Evolutionary conservation across 2,797 vertebrate species (phyloP), one percentile per base, ranked within the genome.

Genomic region (Xerus rutilus): DNA sequence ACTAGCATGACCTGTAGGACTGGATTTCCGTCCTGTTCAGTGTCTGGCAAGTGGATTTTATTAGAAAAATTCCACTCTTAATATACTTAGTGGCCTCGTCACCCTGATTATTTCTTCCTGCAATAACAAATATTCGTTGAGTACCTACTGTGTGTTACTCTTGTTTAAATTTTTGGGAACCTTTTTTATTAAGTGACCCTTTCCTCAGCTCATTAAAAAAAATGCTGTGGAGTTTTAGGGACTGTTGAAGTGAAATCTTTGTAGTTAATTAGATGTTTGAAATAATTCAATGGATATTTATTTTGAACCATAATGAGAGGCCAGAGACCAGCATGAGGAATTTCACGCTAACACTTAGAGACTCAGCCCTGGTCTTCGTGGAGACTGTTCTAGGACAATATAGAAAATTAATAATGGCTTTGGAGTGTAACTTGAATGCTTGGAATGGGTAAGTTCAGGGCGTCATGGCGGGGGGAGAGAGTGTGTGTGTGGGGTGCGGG

Each of bases 21-120:
- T 81, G 49, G 77, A 70, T 52, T 76, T 52, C 8, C 52, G 25
- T 25, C 30, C 47, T 67, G 7, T 5, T 49, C 30, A 3, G 43
- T 73, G 18, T 45, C n/a, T 69, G 84, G 67, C 8, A 82, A 70
- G 35, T 47, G 32, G 11, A 89, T 95, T 82, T 89, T 64, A 78
- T 57, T n/a, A 81, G 21, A 28, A 59, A 35, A 69, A 13, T 7
- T 57, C 17, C 18, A 30, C 70, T 73, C 45, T 65, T 47, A 32
- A 70, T 52, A 32, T 28, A 28, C 30, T 1, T 23, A 10, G 32
- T 85, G 79, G 28, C 57, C 12, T n/a, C 30, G 45, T 72, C 6
- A 4, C 30, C 23, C 52, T 30, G 1, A 49, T 35, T 39, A 81
- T 76, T 88, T 21, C 21, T 86, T 92, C 45, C 9, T 54, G n/a